These are phyloP conservation scores for Lophura nycthemera DNA, from an alignment of 2,113 vertebrate species.

Conservation along the genomic window DNA sequence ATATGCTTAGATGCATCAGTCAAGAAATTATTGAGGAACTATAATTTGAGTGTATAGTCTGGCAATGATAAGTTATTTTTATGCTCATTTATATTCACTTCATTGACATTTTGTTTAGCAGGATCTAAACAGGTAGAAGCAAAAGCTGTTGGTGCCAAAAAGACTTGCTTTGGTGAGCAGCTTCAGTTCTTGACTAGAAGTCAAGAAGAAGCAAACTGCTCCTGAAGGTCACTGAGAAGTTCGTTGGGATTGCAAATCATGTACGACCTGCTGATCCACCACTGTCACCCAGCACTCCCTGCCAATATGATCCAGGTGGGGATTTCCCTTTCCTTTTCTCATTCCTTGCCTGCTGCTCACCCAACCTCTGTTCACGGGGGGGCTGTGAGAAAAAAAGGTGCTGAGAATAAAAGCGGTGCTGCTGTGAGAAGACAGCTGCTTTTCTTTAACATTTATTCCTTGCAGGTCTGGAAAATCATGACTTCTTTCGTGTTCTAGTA, in stretches of 20 bases:
- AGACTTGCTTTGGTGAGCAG: neutral
- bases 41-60: slow-evolving; percentile 27
- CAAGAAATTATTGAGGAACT: slow-evolving; percentile 38
- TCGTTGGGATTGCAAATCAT: fast-evolving
- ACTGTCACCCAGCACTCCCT: fast-evolving
- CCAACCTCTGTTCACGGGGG: neutral
- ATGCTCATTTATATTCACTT: slow-evolving; percentile 40
- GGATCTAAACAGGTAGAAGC: slow-evolving; percentile 6
- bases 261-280: neutral
- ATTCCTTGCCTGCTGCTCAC: neutral
- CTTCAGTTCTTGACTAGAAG: neutral
- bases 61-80: slow-evolving; percentile 19
- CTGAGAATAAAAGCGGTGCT: neutral
- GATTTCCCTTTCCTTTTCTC: neutral
- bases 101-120: slow-evolving; percentile 19
- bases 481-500: neutral
- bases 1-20: neutral
- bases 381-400: neutral
- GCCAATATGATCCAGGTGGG: no score
- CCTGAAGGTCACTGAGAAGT: neutral
- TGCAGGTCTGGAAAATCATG: neutral
- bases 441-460: neutral
- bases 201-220: neutral
- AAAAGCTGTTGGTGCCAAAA: neutral
- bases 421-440: neutral